Conservation (phyloP, 2,888 invertebrate species). For the Nymphalis polychloros region DNA sequence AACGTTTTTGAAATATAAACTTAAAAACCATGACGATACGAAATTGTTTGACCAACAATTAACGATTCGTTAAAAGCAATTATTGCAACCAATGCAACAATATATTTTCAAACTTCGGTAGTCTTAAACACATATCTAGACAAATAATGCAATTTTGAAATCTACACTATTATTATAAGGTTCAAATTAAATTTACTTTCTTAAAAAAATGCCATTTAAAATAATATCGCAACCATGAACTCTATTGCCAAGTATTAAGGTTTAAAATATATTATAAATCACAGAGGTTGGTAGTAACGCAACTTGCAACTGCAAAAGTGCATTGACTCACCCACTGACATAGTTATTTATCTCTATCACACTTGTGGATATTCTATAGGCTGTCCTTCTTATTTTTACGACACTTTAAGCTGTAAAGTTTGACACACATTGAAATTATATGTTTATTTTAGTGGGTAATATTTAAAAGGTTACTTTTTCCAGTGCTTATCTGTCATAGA, state of each 20-base stretch:
- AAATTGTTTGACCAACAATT: slow-evolving; percentile 10
- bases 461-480: not conserved
- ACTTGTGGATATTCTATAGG: slow-evolving; percentile 33
- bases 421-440: slow-evolving; percentile 1
- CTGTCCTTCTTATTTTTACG: slow-evolving; percentile 55
- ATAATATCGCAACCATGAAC: not conserved
- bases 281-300: slow-evolving; percentile 22
- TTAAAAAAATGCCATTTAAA: not conserved
- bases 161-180: not conserved
- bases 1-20: slow-evolving; percentile 5
- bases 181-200: slow-evolving; percentile 1
- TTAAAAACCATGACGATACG: slow-evolving; percentile 2
- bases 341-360: slow-evolving; percentile 59
- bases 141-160: not conserved
- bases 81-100: slow-evolving; percentile 1
- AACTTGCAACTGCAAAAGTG: slow-evolving; percentile 47
- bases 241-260: not conserved
- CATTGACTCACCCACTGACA: slow-evolving; percentile 76
- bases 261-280: slow-evolving; percentile 2
- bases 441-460: not conserved
- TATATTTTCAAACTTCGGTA: slow-evolving; percentile 1
- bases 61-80: slow-evolving; percentile 11
- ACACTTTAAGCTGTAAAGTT: slow-evolving; percentile 67
- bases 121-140: not conserved
- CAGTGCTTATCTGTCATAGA: too few relatives aligned